Evolutionary conservation across 2,888 invertebrate genomes (phyloP).

Genomic region (Cheilosia vulpina): DNA sequence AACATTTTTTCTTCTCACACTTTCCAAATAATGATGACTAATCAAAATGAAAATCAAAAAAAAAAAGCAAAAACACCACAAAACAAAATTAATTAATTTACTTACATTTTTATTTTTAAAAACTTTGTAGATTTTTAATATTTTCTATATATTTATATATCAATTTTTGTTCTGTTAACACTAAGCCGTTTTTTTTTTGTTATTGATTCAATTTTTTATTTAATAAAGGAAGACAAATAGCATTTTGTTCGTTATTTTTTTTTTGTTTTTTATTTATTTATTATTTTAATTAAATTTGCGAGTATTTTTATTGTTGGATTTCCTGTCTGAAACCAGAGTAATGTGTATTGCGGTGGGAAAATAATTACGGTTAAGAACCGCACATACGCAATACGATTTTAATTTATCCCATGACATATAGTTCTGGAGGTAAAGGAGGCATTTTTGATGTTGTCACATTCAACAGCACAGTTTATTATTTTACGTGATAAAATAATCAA

Average conservation of each 20-base stretch:
- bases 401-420: slow-evolving; percentile 1
- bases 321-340: slow-evolving; percentile 35
- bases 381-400: slow-evolving; percentile 1
- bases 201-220: background rate
- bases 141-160: slow-evolving; percentile 23
- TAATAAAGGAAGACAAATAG: slow-evolving; percentile 6
- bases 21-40: slow-evolving; percentile 52
- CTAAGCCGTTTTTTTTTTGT: background rate
- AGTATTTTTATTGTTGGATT: slow-evolving; percentile 29
- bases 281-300: slow-evolving; percentile 59
- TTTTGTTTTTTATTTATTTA: slow-evolving; percentile 13
- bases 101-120: slow-evolving; percentile 50
- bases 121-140: slow-evolving; percentile 55
- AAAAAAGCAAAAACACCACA: slow-evolving; percentile 52
- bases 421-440: background rate
- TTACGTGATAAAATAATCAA: background rate
- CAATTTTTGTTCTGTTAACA: slow-evolving; percentile 6
- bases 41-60: slow-evolving; percentile 36
- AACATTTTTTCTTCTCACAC: slow-evolving; percentile 74
- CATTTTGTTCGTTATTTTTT: background rate
- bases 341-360: slow-evolving; percentile 59
- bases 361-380: slow-evolving; percentile 54
- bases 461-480: background rate
- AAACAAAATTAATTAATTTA: slow-evolving; percentile 50
- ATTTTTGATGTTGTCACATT: slow-evolving; percentile 7